Evolutionary conservation across 2,113 vertebrate genomes (phyloP).

Genomic region (Eptatretus burgeri): DNA sequence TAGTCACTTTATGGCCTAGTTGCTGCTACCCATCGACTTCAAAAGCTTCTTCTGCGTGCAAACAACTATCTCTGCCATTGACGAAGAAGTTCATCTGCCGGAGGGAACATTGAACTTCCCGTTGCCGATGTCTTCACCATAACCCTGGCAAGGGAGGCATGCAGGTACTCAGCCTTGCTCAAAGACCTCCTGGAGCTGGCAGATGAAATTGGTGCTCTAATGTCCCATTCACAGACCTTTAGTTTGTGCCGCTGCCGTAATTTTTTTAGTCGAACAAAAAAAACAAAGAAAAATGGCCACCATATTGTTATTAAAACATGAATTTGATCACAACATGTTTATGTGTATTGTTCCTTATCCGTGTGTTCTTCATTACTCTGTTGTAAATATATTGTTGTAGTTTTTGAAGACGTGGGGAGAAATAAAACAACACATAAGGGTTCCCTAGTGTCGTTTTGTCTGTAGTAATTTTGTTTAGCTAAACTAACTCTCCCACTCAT

Average conservation of each 20-base stretch:
- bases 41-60: not conserved
- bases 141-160: not conserved
- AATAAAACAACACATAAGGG: too few relatives aligned
- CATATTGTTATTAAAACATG: too few relatives aligned
- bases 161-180: not conserved
- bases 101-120: not conserved
- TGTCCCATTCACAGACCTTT: not conserved
- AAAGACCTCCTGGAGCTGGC: not conserved
- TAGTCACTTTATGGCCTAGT: slow-evolving; percentile 1
- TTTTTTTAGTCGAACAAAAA: too few relatives aligned
- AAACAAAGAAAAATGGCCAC: too few relatives aligned
- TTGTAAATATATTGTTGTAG: too few relatives aligned
- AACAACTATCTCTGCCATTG: not conserved
- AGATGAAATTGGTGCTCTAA: not conserved
- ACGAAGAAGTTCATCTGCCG: not conserved
- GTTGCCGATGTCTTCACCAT: not conserved
- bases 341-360: too few relatives aligned
- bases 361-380: too few relatives aligned
- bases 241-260: not conserved
- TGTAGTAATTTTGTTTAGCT: too few relatives aligned
- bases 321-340: too few relatives aligned
- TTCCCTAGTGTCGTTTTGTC: too few relatives aligned
- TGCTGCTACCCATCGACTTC: not conserved
- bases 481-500: too few relatives aligned
- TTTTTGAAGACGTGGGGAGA: too few relatives aligned